Base-by-base conservation (phyloP, 2,113 vertebrate species). In the Albula glossodonta region DNA sequence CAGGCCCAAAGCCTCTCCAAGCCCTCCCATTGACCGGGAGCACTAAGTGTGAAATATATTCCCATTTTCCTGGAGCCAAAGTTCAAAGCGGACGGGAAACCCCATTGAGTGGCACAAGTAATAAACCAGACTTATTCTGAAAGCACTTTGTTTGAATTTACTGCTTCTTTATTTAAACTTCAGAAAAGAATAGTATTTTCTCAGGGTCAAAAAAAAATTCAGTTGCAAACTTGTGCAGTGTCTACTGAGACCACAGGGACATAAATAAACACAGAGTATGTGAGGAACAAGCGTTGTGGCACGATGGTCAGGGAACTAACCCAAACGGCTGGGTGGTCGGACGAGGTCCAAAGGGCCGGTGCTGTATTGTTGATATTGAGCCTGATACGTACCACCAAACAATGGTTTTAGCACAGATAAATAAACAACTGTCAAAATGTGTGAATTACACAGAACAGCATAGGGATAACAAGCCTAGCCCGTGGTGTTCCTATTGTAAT, bases 31-130 rank as follows among this genome's bases (percentile, higher is more conserved):
- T 85, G 78, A 85, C 57, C 31, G 51, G 51, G 50, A 56, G 56
- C 85, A 86, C 74, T 52, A 82, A 86, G 63, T 52, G 49, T 86
- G 80, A 85, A 31, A 82, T 82, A 86, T 86, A 81, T 77, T 82
- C 80, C 53, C 60, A 51, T 81, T 49, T 85, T 70, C 57, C 80
- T 77, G 63, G 66, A 77, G 63, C 50, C 60, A 53, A 51, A 86
- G 85, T 74, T 86, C 80, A 86, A 81, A 85, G 60, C 53, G 31
- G 31, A 80, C 5, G 11, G 41, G 51, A 81, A 5, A 25, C 49
- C 77, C 4, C 53, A 6, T 51, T 3, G 60, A 74, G 31, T 82
- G 85, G 56, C 80, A 74, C 51, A n/a, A 82, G 80, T 48, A 86
- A 82, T 86, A 86, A 86, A 86, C 50, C 60, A 86, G 51, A 17